These are phyloP conservation scores for Myopa tessellatipennis DNA, from an alignment of 2,888 invertebrate species.

Conservation along the genomic window DNA sequence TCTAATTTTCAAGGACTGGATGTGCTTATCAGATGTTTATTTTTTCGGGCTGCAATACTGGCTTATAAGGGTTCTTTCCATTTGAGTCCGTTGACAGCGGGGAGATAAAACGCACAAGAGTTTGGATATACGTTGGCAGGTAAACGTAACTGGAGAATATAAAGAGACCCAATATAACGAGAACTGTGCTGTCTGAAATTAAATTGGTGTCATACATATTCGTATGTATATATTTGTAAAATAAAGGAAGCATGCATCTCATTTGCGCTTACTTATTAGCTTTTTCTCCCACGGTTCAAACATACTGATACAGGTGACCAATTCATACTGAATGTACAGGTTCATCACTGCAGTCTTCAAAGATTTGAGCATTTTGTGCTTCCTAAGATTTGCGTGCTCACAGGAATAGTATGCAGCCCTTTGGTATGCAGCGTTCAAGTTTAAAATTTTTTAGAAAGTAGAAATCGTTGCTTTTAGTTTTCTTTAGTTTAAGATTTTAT, in stretches of 20 bases:
- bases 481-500: too few species aligned
- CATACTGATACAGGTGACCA: constrained; percentile 69
- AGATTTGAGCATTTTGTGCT: constrained; percentile 45
- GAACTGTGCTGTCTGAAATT: constrained; percentile 68
- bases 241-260: neutral
- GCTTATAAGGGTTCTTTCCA: constrained; percentile 47
- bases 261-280: constrained; percentile 64
- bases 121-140: constrained; percentile 71
- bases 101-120: constrained; percentile 59
- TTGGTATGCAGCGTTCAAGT: too few species aligned
- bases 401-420: too few species aligned
- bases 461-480: too few species aligned
- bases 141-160: constrained; percentile 72
- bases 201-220: neutral
- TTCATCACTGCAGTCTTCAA: constrained; percentile 54
- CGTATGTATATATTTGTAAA: neutral
- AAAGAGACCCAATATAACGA: constrained; percentile 69
- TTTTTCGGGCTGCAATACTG: constrained; percentile 55
- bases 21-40: constrained; percentile 45
- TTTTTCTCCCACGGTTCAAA: constrained; percentile 70
- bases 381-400: too few species aligned
- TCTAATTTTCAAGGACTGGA: neutral
- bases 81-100: constrained; percentile 50
- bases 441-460: too few species aligned
- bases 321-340: constrained; percentile 67